phyloP scores from a whole-genome alignment of 1,140 invertebrate species.

The Drosophila pachea region DNA sequence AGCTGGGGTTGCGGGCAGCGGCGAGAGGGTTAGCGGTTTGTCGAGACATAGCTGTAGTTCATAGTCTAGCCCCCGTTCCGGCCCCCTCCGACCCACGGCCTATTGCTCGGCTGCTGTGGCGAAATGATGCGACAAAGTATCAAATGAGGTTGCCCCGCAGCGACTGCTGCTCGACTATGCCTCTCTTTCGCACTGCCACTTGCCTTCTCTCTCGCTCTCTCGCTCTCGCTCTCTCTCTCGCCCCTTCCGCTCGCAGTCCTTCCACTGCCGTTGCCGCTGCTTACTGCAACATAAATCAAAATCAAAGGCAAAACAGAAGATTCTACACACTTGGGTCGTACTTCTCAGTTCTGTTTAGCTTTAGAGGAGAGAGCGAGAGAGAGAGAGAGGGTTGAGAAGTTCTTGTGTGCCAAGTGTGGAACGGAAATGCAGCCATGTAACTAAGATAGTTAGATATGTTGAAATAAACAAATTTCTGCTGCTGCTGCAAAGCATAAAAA shows the following conservation, averaged over 20 bases:
- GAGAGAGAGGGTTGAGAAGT: not conserved
- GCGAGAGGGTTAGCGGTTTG: constrained; percentile 32
- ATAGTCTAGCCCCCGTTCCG: not conserved
- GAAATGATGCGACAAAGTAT: constrained; percentile 76
- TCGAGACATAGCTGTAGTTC: constrained; percentile 24
- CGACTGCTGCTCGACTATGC: constrained; percentile 18
- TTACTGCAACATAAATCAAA: constrained; percentile 77
- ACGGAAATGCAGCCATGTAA: constrained; percentile 61
- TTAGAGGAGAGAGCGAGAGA: not conserved
- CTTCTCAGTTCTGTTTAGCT: constrained; percentile 34
- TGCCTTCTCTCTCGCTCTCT: no score
- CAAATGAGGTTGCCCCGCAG: constrained; percentile 64
- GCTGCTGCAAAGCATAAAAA: constrained; percentile 3
- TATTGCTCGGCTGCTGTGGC: constrained; percentile 25
- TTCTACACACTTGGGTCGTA: constrained; percentile 50
- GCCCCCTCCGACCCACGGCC: not conserved
- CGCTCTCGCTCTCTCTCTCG: no score
- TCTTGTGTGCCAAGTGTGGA: constrained; percentile 11
- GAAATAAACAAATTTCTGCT: constrained; percentile 63
- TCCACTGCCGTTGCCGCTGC: constrained; percentile 49
- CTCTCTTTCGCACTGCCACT: no score
- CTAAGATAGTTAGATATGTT: constrained; percentile 62
- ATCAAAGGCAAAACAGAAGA: constrained; percentile 63
- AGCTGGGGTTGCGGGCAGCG: constrained; percentile 7
- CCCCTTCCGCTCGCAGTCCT: constrained; percentile 22